A percentile compares a stretch with the other conserved stretches of the same genome.
Evolutionary conservation across 2,113 vertebrate genomes (phyloP).

Genomic region (Psilopogon haemacephalus): DNA sequence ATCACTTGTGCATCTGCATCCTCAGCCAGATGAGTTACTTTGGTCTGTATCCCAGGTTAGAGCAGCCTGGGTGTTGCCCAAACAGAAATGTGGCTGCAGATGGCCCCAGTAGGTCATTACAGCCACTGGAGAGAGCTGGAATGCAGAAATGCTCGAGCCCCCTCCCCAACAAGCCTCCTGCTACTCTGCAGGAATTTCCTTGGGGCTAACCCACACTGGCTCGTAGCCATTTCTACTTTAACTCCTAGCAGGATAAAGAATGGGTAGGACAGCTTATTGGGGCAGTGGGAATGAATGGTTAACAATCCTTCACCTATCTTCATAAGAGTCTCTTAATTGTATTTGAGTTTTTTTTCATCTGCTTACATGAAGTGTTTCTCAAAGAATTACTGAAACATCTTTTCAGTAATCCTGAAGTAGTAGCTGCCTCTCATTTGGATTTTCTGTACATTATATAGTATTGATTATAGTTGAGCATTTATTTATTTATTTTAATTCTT

Average conservation of each 20-base stretch:
- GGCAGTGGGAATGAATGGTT: not conserved
- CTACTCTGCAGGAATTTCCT: slow-evolving; percentile 57
- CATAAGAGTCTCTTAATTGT: not conserved
- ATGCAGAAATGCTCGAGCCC: slow-evolving; percentile 27
- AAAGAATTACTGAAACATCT: not conserved
- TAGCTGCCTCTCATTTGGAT: not conserved
- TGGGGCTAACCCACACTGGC: slow-evolving; percentile 28
- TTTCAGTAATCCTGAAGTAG: not conserved
- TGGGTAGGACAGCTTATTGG: not conserved
- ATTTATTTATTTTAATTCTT: not conserved
- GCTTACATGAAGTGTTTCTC: not conserved
- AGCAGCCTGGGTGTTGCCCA: not conserved
- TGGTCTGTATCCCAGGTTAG: not conserved
- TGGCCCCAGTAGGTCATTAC: not conserved
- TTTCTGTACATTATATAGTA: not conserved
- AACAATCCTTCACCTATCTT: not conserved
- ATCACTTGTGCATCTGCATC: not conserved
- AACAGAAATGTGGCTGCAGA: not conserved
- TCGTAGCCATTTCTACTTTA: slow-evolving; percentile 7
- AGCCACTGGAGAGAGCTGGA: slow-evolving; percentile 27
- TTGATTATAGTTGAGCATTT: not conserved
- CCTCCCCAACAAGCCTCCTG: slow-evolving; percentile 8
- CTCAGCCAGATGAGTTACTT: not conserved
- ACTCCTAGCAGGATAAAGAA: not conserved
- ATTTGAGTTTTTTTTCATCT: not conserved